Evolutionary conservation across 2,113 vertebrate species (phyloP).

Genomic region (Perca flavescens): DNA sequence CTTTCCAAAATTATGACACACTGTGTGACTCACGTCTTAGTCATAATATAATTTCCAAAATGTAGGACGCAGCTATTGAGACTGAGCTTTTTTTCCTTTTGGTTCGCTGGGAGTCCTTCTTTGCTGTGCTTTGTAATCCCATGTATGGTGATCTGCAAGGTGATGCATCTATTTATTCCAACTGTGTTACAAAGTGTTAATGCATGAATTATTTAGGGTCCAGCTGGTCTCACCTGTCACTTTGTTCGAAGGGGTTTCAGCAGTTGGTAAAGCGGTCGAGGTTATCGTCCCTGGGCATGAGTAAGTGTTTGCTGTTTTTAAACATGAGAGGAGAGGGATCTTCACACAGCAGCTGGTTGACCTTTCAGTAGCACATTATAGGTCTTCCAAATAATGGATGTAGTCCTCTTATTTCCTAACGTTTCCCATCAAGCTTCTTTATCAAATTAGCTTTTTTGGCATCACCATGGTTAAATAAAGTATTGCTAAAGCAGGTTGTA

Average conservation of each 20-base stretch:
- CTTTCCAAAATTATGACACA: background rate
- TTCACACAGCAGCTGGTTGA: background rate
- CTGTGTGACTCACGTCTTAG: constrained; percentile 11
- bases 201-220: background rate
- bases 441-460: background rate
- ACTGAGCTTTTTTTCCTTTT: background rate
- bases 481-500: background rate
- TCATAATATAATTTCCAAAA: constrained; percentile 9
- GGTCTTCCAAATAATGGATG: background rate
- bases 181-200: background rate
- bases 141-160: background rate
- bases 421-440: background rate
- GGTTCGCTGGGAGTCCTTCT: background rate
- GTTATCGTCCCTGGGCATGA: background rate
- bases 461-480: background rate
- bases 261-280: background rate
- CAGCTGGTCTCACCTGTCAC: constrained; percentile 4
- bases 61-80: background rate
- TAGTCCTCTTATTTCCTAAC: background rate
- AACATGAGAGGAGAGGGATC: background rate
- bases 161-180: background rate
- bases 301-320: background rate
- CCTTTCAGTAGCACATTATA: background rate
- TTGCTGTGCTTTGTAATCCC: background rate
- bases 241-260: background rate